Base-by-base conservation (phyloP, 2,797 vertebrate species). In the Cirrhinus mrigala region DNA sequence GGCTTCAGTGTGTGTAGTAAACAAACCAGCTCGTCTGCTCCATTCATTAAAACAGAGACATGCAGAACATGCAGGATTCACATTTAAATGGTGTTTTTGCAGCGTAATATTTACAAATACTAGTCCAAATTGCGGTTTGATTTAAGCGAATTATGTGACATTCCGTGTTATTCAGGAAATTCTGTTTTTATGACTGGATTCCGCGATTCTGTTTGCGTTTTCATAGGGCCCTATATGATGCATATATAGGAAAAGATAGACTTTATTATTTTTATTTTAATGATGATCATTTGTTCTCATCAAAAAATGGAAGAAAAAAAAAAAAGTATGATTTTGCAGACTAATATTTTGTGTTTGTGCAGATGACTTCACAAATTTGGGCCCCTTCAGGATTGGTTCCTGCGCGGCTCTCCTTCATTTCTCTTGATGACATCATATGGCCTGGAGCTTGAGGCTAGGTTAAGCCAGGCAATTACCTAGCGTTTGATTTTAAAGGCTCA, bases 391-490 rank as follows among this genome's bases (percentile, higher is more conserved):
- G 73, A 82, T 77, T 80, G 83, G 79, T 71, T 16, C 60, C 52
- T 46, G 37, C 10, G 3, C 11, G 1, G 29, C 69, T 81, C 56
- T 44, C 77, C 37, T 87, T 83, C 37, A 22, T 75, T 89, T 71
- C 79, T 82, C 82, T 76, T 86, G 33, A 85, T 87, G 89, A 88
- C 89, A 87, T 89, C 85, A 85, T 54, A 73, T 81, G 5, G 83
- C 85, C 83, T 24, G 76, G 79, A 77, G 88, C 86, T 20, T 54
- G 52, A 46, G 56, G 82, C 81, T 83, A 60, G 73, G 89, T 75
- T 89, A 88, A 89, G 85, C 87, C 85, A 85, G 85, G 87, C 89
- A 85, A 89, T 89, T 89, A 88, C 80, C 82, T 85, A 48, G 40
- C 76, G 58, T 87, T 89, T 88, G 85, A 88, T 89, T 89, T 88